Base-by-base conservation (phyloP, 2,113 vertebrate species). In the Platysteira castanea region DNA sequence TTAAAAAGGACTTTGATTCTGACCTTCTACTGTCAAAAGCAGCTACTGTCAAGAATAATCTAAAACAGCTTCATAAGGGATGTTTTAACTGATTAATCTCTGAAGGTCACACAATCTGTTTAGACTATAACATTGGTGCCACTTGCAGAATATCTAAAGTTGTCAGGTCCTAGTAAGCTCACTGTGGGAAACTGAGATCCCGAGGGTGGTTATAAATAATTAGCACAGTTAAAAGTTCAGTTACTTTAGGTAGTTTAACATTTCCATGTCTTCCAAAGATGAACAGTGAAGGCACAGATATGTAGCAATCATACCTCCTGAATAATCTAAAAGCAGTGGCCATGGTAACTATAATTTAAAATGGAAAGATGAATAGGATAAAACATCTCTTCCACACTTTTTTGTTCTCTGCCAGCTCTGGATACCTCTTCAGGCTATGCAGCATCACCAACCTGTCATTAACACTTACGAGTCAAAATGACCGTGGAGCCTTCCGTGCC, bases 21-120 rank as follows among this genome's bases (percentile, higher is more conserved):
- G 98, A 98, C 98, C 98, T 98, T 98, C 98, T 98, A 89, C 98
- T 98, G 97, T 98, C 98, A 98, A 98, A 98, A 98, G 97, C 97
- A 97, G 98, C 98, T 98, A 98, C 98, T 98, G 98, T 98, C 98
- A 98, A 98, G 97, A 98, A 98, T 98, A 98, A 98, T 98, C 98
- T 98, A 95, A 98, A 98, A 98, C 97, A 98, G 98, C 98, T 98
- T 98, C 98, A 98, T 98, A 98, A 98, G 95, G 97, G 97, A 94
- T 89, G 98, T 96, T 98, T 98, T 98, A 98, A 97, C 98, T 98
- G 98, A 98, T 98, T 98, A 98, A 98, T 98, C 98, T 98, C 98
- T 98, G 98, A 98, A 98, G 98, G 98, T 98, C 98, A 98, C 94
- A 96, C 97, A 52, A 97, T 97, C 98, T 98, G 97, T 98, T 98